Base-by-base conservation (phyloP, 2,888 invertebrate genomes). In the Allolobophora icterica region DNA sequence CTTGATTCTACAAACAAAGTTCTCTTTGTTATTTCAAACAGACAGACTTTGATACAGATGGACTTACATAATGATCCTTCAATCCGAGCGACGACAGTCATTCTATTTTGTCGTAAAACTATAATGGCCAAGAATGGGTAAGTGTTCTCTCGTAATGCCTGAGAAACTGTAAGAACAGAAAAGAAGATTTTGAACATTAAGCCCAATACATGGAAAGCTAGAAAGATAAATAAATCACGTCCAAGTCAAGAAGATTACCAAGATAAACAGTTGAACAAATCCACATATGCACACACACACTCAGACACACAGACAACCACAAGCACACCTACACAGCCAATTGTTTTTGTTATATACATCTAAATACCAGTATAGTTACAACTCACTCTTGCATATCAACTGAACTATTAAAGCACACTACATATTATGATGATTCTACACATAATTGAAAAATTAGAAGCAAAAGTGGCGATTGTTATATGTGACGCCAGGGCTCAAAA, bases 61-160 rank as follows among this genome's bases (percentile, higher is more conserved):
- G 89, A 91, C 94, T 93, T 91, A 95, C 95, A 97, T 93, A 97
- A 97, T 89, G 97, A 96, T 21, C 99, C 99, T 95, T 99, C 98
- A 94, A 98, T 97, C 92, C 98, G 97, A 71, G 94, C 98, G 91
- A 98, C 98, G 92, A 98, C 97, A 4, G 98, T 98, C 99, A 99
- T 99, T 93, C 97, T 97, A 94, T 97, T 97, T 91, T 98, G 97
- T 93, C 98, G 97, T 71, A 99, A 96, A 91, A 98, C 98, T 94
- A 99, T 97, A 91, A 99, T 96, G 91, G 98, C 98, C 94, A 99
- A 96, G 94, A 98, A 97, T 24, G 99, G 99, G 95, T 97, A 97
- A 91, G 97, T 97, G 91, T 97, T 96, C 40, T 97, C 97, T 92
- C 97, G 97, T 52, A 99, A 96, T 0, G 98, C 97, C 95, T 98